A percentile compares a stretch with the other conserved stretches of the same genome.
phyloP scores from a whole-genome alignment of 2,113 vertebrate genomes.

The Rhea pennata region DNA sequence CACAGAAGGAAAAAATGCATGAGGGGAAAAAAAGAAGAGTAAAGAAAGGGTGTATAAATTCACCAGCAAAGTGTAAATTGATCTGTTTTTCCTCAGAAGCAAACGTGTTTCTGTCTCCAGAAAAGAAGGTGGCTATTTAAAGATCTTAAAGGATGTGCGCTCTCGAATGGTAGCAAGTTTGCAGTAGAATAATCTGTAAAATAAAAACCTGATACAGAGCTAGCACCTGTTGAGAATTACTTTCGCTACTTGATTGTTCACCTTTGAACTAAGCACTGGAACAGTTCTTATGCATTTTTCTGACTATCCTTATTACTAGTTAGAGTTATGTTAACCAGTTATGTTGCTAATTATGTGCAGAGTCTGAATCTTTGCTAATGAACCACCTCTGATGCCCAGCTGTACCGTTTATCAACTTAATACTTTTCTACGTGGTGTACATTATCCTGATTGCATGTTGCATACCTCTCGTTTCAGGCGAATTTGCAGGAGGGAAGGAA shows the following conservation, averaged over 20 bases:
- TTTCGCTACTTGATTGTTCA: background rate
- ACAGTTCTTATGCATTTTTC: background rate
- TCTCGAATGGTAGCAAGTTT: background rate
- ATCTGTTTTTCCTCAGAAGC: background rate
- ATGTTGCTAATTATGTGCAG: rapidly evolving
- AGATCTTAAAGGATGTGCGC: background rate
- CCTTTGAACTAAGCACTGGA: background rate
- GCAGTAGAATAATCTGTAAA: background rate
- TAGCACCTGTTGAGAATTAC: background rate
- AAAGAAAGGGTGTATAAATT: background rate
- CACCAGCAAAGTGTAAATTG: background rate
- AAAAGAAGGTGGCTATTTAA: background rate
- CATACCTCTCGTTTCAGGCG: background rate
- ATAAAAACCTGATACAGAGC: background rate
- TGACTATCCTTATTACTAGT: background rate
- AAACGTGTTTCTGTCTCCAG: background rate
- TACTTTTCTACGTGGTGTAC: background rate
- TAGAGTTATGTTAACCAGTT: background rate
- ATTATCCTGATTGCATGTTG: background rate
- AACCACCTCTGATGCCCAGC: background rate
- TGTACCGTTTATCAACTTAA: background rate
- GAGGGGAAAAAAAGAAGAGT: background rate
- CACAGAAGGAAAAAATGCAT: background rate
- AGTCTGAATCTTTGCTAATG: background rate
- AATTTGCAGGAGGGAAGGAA: background rate